Percentiles rank a stretch among this genome's conserved stretches.
Conservation (phyloP, 2,113 vertebrate species). For the Sisor rabdophorus region DNA sequence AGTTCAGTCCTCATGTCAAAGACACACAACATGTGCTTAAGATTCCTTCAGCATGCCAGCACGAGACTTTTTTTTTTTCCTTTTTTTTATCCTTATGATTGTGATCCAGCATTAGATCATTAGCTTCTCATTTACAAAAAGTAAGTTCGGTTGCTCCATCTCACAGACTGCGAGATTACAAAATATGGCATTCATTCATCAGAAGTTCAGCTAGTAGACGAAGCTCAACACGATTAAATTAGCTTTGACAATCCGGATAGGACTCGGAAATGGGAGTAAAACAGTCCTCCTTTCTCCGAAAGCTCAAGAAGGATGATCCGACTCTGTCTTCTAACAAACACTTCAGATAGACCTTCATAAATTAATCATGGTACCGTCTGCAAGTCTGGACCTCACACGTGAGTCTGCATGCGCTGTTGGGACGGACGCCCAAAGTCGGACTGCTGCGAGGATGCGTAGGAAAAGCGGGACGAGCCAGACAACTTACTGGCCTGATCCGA, state of each 20-base stretch:
- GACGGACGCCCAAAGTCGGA: conserved; percentile 76
- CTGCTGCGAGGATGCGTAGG: conserved; percentile 81
- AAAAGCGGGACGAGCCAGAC: conserved; percentile 76
- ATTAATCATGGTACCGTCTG: background rate
- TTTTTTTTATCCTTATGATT: conserved; percentile 53
- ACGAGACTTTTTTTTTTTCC: conserved; percentile 61
- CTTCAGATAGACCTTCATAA: background rate
- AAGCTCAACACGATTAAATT: conserved; percentile 27
- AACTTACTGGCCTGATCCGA: conserved; percentile 76
- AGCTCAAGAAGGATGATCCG: background rate
- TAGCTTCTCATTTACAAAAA: conserved; percentile 37
- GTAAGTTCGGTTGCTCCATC: conserved; percentile 22
- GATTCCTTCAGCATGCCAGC: conserved; percentile 74
- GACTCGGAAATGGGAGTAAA: conserved; percentile 19
- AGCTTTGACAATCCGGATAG: conserved; percentile 25
- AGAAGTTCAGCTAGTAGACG: conserved; percentile 30
- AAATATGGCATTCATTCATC: conserved; percentile 23
- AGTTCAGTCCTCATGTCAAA: conserved; percentile 59
- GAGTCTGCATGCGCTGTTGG: conserved; percentile 86
- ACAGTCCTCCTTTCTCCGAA: conserved; percentile 8
- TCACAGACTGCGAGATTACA: conserved; percentile 2
- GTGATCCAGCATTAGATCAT: conserved; percentile 50
- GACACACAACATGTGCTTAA: conserved; percentile 73
- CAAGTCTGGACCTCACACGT: conserved; percentile 71
- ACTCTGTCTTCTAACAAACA: background rate